Evolutionary conservation across 2,797 vertebrate species (phyloP).

Genomic region (Schizothorax lantsangensis): DNA sequence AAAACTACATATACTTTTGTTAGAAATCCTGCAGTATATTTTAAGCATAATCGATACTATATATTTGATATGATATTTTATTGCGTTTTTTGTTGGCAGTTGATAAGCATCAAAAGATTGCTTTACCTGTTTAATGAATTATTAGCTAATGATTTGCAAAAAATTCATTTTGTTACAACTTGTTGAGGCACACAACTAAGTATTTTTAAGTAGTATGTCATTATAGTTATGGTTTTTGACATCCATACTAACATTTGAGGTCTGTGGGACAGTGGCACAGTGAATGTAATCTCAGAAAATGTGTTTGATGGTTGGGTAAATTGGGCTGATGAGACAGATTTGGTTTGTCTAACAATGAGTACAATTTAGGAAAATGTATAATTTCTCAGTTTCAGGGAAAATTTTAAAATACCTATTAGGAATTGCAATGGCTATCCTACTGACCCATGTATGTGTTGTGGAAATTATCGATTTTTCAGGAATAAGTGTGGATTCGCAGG

Average conservation of each 20-base stretch:
- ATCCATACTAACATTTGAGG: too few species aligned
- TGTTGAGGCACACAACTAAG: too few species aligned
- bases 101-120: background rate
- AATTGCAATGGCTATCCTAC: background rate
- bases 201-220: too few species aligned
- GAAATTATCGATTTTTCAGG: conserved; percentile 27
- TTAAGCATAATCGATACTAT: background rate
- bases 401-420: background rate
- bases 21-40: background rate
- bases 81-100: background rate
- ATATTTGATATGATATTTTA: background rate
- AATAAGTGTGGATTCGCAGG: conserved; percentile 8
- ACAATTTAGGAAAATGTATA: background rate
- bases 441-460: conserved; percentile 22
- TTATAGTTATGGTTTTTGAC: too few species aligned
- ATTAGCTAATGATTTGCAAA: background rate
- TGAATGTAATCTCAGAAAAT: too few species aligned
- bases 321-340: background rate
- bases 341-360: background rate
- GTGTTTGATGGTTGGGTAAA: too few species aligned
- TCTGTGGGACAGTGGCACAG: too few species aligned
- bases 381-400: conserved; percentile 14
- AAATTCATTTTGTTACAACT: background rate
- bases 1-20: background rate
- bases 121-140: background rate